Evolutionary conservation across 1,140 invertebrate genomes (phyloP).

Genomic region (Zelostemma sp.): DNA sequence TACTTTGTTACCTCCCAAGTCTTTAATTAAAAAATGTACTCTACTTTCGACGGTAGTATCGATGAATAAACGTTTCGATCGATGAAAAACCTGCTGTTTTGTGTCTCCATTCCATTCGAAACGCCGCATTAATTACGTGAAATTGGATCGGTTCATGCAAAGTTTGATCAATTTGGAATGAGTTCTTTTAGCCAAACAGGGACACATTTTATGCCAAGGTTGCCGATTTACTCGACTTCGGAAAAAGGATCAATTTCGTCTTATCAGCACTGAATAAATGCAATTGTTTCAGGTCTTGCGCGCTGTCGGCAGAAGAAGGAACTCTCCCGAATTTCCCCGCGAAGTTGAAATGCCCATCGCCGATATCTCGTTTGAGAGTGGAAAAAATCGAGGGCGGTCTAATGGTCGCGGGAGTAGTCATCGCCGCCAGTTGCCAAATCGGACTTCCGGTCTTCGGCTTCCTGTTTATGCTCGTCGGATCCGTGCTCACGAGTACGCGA

Average conservation of each 20-base stretch:
- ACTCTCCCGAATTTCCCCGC: constrained; percentile 61
- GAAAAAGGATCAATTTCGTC: too few species aligned
- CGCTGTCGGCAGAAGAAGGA: constrained; percentile 65
- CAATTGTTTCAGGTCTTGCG: constrained; percentile 71
- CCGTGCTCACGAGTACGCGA: constrained; percentile 78
- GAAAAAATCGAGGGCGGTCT: constrained; percentile 82
- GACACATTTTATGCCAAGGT: too few species aligned
- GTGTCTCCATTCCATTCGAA: too few species aligned
- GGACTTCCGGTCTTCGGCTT: constrained; percentile 81
- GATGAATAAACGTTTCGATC: too few species aligned
- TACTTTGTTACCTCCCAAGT: background rate
- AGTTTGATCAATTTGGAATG: too few species aligned
- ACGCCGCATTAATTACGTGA: too few species aligned
- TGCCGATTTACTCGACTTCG: too few species aligned
- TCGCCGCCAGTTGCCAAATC: constrained; percentile 82
- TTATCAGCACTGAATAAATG: too few species aligned
- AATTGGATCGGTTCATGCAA: too few species aligned
- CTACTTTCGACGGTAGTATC: background rate
- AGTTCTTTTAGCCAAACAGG: too few species aligned
- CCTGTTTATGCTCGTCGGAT: constrained; percentile 79
- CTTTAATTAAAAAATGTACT: background rate
- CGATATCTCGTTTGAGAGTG: constrained; percentile 75
- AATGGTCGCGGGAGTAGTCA: constrained; percentile 80
- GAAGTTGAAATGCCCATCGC: constrained; percentile 74
- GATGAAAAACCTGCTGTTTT: too few species aligned